A percentile compares a stretch with the other conserved stretches of the same genome.
Conservation (phyloP, 2,113 vertebrate genomes). For the Pao palembangensis region DNA sequence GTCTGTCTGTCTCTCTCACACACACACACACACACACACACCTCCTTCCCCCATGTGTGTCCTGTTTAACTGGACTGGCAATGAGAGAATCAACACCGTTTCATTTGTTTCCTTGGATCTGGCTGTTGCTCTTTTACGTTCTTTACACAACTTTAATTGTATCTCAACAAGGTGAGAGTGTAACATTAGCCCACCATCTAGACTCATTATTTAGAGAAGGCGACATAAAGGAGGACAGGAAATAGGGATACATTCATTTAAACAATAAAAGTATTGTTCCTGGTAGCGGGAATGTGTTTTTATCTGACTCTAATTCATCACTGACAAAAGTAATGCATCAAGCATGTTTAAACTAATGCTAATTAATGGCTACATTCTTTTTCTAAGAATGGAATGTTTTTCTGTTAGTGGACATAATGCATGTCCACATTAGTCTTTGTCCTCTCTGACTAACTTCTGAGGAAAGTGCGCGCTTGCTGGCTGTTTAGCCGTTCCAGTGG, state of each 20-base stretch:
- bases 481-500: constrained; percentile 58
- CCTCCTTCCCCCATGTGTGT: constrained; percentile 13
- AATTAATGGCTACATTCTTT: constrained; percentile 23
- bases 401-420: constrained; percentile 38
- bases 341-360: neutral
- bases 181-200: constrained; percentile 28
- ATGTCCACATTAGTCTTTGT: constrained; percentile 64
- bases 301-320: neutral
- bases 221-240: neutral
- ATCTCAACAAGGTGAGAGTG: constrained; percentile 55
- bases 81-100: constrained; percentile 60
- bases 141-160: constrained; percentile 54
- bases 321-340: neutral
- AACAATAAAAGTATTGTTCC: neutral
- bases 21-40: constrained; percentile 5
- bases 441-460: constrained; percentile 52
- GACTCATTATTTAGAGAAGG: constrained; percentile 17
- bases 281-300: neutral
- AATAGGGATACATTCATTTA: neutral
- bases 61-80: constrained; percentile 53
- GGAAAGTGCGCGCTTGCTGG: constrained; percentile 46
- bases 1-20: too few species aligned
- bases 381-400: constrained; percentile 24
- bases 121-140: constrained; percentile 41
- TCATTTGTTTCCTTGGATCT: constrained; percentile 48